Evolutionary conservation across 2,797 vertebrate species (phyloP).

Genomic region (Onychomys arenicola): DNA sequence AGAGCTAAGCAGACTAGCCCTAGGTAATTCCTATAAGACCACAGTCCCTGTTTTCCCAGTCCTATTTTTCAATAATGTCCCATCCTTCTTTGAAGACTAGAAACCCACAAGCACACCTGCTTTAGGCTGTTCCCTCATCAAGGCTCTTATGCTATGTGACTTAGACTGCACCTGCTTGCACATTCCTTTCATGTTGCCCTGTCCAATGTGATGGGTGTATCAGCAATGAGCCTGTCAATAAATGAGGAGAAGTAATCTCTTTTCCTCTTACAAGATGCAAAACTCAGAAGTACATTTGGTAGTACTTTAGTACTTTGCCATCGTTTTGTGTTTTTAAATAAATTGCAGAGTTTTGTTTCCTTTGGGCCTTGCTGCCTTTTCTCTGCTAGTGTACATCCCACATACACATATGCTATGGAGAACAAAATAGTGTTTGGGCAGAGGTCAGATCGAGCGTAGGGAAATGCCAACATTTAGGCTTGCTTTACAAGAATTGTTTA

Average conservation of each 20-base stretch:
- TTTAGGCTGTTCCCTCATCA: background rate
- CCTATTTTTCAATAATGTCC: background rate
- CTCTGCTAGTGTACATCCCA: background rate
- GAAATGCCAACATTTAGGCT: background rate
- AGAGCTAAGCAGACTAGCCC: background rate
- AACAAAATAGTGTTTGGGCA: background rate
- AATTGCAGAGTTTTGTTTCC: background rate
- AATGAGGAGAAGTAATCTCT: background rate
- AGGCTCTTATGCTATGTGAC: background rate
- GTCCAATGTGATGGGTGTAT: accelerated
- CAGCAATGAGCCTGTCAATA: background rate
- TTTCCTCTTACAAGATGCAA: background rate
- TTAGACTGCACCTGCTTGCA: background rate
- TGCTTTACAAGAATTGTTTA: background rate
- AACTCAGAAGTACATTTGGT: background rate
- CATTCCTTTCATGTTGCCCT: background rate
- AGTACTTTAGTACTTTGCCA: background rate
- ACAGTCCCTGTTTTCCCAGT: background rate
- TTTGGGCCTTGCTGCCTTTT: background rate
- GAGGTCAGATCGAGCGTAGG: background rate
- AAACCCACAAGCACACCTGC: background rate
- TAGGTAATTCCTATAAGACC: background rate
- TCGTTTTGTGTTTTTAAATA: background rate
- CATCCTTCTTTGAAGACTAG: background rate
- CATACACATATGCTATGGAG: background rate